Conservation (phyloP, 2,113 vertebrate genomes). For the Heloderma charlesbogerti region DNA sequence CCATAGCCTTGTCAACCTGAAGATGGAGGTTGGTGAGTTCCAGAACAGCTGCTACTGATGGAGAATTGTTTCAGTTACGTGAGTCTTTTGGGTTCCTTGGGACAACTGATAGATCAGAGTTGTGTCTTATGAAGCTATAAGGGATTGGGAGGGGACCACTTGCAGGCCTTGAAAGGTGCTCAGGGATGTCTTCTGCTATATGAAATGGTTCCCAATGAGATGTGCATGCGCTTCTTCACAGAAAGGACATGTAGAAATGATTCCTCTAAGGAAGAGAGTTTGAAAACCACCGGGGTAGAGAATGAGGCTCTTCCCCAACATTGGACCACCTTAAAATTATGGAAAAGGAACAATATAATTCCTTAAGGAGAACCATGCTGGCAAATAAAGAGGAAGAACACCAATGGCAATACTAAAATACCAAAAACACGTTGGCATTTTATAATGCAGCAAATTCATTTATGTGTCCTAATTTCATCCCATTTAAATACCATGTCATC, state of each 20-base stretch:
- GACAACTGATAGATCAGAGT: not conserved
- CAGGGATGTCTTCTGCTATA: not conserved
- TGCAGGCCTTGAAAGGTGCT: not conserved
- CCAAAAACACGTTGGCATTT: conserved; percentile 65
- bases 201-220: not conserved
- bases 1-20: not conserved
- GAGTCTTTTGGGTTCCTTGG: not conserved
- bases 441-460: conserved; percentile 74
- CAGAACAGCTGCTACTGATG: not conserved
- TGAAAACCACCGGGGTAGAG: not conserved
- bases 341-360: conserved; percentile 47
- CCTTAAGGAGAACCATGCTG: too few species aligned
- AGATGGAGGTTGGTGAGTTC: not conserved
- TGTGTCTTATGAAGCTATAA: not conserved
- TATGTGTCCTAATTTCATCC: conserved; percentile 72
- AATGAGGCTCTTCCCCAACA: conserved; percentile 64
- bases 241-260: not conserved
- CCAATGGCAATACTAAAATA: not conserved
- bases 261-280: not conserved
- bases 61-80: not conserved
- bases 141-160: not conserved
- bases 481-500: conserved; percentile 69
- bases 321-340: conserved; percentile 64
- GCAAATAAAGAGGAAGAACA: conserved; percentile 45
- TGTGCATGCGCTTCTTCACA: not conserved